A percentile compares a stretch with the other conserved stretches of the same genome.
Conservation (phyloP, 2,888 invertebrate genomes). For the Acleris cristana region DNA sequence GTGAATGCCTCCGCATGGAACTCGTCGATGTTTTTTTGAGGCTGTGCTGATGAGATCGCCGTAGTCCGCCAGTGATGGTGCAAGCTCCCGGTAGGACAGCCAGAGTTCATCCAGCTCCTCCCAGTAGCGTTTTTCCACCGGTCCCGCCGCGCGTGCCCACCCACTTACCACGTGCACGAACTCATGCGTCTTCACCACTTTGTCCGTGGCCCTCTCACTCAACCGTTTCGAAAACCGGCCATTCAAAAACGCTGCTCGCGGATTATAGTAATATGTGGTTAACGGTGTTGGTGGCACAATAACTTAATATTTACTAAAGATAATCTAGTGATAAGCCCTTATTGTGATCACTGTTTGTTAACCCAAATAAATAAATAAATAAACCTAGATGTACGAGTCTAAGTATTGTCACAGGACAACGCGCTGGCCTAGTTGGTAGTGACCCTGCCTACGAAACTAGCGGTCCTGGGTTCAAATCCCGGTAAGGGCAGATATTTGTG, state of each 20-base stretch:
- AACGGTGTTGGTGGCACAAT: too few relatives aligned
- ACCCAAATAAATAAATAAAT: too few relatives aligned
- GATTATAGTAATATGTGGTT: too few relatives aligned
- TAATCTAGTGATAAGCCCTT: too few relatives aligned
- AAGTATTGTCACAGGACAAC: too few relatives aligned
- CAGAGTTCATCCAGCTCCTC: not conserved
- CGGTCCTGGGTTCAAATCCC: too few relatives aligned
- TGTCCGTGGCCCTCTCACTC: not conserved
- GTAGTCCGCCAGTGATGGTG: not conserved
- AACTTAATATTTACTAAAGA: too few relatives aligned
- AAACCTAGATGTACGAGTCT: too few relatives aligned
- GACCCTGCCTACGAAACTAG: too few relatives aligned
- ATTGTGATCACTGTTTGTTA: too few relatives aligned
- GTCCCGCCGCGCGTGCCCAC: not conserved
- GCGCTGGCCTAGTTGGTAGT: too few relatives aligned
- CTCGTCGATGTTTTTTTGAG: not conserved
- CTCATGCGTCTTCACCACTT: not conserved
- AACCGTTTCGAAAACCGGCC: not conserved
- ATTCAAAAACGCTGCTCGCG: not conserved
- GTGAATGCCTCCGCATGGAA: not conserved
- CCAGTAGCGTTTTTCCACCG: not conserved
- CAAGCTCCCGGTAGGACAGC: not conserved
- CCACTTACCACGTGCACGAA: not conserved
- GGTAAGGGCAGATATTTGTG: too few relatives aligned
- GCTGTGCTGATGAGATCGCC: not conserved